phyloP scores from a whole-genome alignment of 2,113 vertebrate species.

The Pardalotus punctatus region DNA sequence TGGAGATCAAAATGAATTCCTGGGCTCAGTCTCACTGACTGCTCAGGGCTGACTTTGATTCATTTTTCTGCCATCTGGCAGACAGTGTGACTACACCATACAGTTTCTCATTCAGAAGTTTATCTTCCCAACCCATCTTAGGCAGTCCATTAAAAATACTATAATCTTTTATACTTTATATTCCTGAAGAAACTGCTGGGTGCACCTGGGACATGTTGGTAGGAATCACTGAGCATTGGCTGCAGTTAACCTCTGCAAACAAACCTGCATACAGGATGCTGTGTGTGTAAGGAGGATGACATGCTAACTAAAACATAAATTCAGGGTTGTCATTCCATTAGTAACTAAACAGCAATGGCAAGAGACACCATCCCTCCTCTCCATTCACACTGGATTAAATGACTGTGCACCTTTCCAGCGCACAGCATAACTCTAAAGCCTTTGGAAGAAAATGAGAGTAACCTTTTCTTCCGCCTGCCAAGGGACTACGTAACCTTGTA shows the following conservation, averaged over 20 bases:
- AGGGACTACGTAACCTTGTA: conserved; percentile 71
- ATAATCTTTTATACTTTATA: too few species aligned
- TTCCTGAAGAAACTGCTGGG: not conserved
- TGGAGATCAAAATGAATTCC: not conserved
- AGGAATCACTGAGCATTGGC: not conserved
- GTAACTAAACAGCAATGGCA: not conserved
- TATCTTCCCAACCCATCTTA: not conserved
- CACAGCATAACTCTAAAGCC: conserved; percentile 35
- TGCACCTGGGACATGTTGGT: not conserved
- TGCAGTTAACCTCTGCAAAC: not conserved
- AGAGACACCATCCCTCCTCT: not conserved
- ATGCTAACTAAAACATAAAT: not conserved
- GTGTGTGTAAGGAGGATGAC: not conserved
- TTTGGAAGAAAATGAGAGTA: conserved; percentile 67
- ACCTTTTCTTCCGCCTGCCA: conserved; percentile 72
- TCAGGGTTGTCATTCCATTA: not conserved
- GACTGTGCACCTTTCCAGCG: conserved; percentile 34
- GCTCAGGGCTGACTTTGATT: not conserved
- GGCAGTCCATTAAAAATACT: not conserved
- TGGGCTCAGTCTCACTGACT: not conserved
- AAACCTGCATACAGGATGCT: not conserved
- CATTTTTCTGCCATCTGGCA: not conserved
- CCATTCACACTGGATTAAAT: not conserved
- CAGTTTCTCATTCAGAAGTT: not conserved
- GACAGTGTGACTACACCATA: not conserved